Conservation (phyloP, 2,888 invertebrate genomes). For the Sturmia bella region DNA sequence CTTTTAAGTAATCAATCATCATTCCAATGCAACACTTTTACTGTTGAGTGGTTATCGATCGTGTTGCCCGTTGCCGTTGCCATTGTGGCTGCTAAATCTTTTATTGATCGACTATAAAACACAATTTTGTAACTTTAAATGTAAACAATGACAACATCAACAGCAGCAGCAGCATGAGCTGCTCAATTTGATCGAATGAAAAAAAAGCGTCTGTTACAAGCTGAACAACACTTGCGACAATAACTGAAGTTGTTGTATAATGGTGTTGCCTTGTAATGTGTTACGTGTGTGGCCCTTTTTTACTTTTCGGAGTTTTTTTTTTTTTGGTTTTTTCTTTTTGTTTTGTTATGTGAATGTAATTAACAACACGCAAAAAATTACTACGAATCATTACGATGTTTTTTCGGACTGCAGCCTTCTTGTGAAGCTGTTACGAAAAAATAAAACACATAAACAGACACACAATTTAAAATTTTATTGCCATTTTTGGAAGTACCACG, state of each 20-base stretch:
- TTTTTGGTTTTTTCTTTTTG: conserved; percentile 11
- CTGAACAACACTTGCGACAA: conserved; percentile 69
- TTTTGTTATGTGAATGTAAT: conserved; percentile 69
- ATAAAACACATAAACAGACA: background rate
- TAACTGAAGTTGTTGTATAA: conserved; percentile 62
- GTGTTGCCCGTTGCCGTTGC: conserved; percentile 30
- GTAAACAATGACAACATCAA: conserved; percentile 42
- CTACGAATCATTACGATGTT: conserved; percentile 35
- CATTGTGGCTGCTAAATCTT: conserved; percentile 22
- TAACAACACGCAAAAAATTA: conserved; percentile 70
- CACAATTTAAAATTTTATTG: conserved; percentile 50
- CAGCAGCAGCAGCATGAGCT: conserved; percentile 11
- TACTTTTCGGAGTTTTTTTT: conserved; percentile 17
- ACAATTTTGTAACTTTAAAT: conserved; percentile 26
- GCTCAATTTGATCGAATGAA: background rate
- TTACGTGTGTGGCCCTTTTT: conserved; percentile 62
- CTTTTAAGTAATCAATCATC: conserved; percentile 72
- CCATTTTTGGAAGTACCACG: conserved; percentile 65
- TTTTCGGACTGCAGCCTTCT: conserved; percentile 1
- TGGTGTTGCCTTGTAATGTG: conserved; percentile 53
- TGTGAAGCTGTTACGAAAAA: background rate
- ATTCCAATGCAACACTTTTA: conserved; percentile 72
- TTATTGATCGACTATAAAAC: conserved; percentile 42
- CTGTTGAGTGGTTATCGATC: conserved; percentile 51
- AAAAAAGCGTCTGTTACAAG: conserved; percentile 54